Percentiles rank a stretch among this genome's conserved stretches.
These are phyloP conservation scores for Cottoperca gobio DNA, from an alignment of 2,797 vertebrate genomes.

Conservation along the genomic window DNA sequence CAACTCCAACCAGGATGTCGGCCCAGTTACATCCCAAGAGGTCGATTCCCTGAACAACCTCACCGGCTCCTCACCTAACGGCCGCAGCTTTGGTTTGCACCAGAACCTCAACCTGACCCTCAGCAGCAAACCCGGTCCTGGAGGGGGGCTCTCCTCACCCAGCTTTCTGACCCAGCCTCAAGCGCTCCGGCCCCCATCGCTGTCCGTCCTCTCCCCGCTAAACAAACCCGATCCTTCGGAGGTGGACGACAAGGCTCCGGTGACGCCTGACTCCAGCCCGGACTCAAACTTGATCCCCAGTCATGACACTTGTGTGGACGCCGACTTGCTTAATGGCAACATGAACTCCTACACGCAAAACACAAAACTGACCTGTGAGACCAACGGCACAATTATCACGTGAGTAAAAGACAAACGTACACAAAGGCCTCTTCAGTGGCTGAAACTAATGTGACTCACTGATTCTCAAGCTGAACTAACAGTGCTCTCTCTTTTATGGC, in stretches of 20 bases:
- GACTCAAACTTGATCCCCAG: slow-evolving; percentile 70
- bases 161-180: slow-evolving; percentile 34
- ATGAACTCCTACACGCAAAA: slow-evolving; percentile 48
- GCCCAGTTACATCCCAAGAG: slow-evolving; percentile 32
- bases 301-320: slow-evolving; percentile 74
- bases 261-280: slow-evolving; percentile 70
- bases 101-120: slow-evolving; percentile 78
- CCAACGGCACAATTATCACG: slow-evolving; percentile 89
- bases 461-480: slow-evolving; percentile 43
- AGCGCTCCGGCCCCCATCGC: slow-evolving; percentile 63
- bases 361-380: slow-evolving; percentile 65
- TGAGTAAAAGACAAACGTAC: slow-evolving; percentile 83
- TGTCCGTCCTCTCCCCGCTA: slow-evolving; percentile 73
- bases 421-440: slow-evolving; percentile 10
- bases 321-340: slow-evolving; percentile 78
- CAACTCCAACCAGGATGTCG: slow-evolving; percentile 69
- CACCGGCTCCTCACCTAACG: slow-evolving; percentile 23
- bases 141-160: slow-evolving; percentile 30
- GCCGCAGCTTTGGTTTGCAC: slow-evolving; percentile 64
- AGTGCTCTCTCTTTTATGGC: slow-evolving; percentile 42
- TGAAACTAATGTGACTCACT: slow-evolving; percentile 41
- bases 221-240: slow-evolving; percentile 74
- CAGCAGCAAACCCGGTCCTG: slow-evolving; percentile 35
- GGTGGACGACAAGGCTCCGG: slow-evolving; percentile 74
- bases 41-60: slow-evolving; percentile 72